Conservation (phyloP, 2,797 vertebrate genomes). For the Discoglossus pictus region DNA sequence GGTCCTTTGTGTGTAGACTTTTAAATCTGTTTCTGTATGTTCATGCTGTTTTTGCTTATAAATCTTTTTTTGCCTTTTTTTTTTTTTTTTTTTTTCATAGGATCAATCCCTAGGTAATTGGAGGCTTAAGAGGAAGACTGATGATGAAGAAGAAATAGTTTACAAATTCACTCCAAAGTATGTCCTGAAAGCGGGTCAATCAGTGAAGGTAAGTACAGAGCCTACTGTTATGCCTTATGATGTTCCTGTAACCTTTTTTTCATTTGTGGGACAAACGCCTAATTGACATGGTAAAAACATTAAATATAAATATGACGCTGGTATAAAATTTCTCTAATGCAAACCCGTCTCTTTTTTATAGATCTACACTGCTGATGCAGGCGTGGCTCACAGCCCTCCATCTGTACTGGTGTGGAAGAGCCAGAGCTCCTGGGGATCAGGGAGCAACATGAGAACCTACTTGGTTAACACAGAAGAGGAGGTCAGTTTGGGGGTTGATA, state of each 20-base stretch:
- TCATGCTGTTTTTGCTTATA: no score
- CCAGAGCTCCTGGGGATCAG: conserved; percentile 89
- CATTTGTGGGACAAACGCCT: no score
- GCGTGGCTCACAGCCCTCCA: conserved; percentile 86
- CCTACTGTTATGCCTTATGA: no score
- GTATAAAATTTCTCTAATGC: no score
- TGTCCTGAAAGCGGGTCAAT: conserved; percentile 88
- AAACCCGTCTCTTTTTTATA: conserved; percentile 57
- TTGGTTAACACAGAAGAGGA: conserved; percentile 84
- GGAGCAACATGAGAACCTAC: conserved; percentile 75
- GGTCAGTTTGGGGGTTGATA: conserved; percentile 73
- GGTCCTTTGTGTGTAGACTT: no score
- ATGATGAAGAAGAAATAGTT: conserved; percentile 79
- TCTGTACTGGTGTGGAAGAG: conserved; percentile 91
- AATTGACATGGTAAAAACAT: no score
- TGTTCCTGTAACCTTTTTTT: no score
- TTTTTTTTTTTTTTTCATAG: conserved; percentile 61
- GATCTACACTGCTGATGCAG: conserved; percentile 92
- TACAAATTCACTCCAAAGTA: conserved; percentile 97
- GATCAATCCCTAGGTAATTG: conserved; percentile 93
- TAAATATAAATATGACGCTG: no score
- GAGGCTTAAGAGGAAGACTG: conserved; percentile 87
- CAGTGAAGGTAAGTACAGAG: conserved; percentile 82
- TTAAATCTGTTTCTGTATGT: neutral
- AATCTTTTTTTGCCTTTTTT: neutral